Conservation (phyloP, 2,888 invertebrate genomes). For the Leptopilina drosophilae region DNA sequence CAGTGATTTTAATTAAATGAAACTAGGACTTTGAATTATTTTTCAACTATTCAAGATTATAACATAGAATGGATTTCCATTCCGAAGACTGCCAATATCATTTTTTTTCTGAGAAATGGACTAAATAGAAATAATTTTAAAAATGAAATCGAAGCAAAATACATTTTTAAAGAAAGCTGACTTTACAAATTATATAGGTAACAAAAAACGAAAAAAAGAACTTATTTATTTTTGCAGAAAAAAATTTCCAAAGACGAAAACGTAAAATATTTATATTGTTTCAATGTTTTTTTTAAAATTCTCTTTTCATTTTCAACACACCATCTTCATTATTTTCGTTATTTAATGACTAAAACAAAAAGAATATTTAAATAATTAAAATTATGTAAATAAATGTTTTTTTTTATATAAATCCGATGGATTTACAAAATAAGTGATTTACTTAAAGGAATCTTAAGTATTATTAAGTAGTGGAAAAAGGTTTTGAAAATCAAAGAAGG, state of each 20-base stretch:
- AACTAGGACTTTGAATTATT: not conserved
- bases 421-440: not conserved
- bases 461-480: constrained; percentile 19
- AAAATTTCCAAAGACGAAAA: not conserved
- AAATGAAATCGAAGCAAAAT: not conserved
- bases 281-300: not conserved
- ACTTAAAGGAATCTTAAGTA: constrained; percentile 5
- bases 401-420: constrained; percentile 11
- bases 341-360: not conserved
- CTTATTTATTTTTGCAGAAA: no score
- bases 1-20: not conserved
- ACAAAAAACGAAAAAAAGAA: no score
- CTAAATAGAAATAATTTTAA: not conserved
- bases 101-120: not conserved
- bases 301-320: not conserved
- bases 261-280: not conserved
- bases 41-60: not conserved
- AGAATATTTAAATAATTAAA: not conserved
- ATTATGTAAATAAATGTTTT: constrained; percentile 20
- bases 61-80: not conserved
- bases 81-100: constrained; percentile 1
- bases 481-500: constrained; percentile 17
- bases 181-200: no score
- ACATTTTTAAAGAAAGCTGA: not conserved
- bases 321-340: constrained; percentile 10